A percentile compares a stretch with the other conserved stretches of the same genome.
Evolutionary conservation across 2,113 vertebrate species (phyloP).

Genomic region (Antigone vipio): DNA sequence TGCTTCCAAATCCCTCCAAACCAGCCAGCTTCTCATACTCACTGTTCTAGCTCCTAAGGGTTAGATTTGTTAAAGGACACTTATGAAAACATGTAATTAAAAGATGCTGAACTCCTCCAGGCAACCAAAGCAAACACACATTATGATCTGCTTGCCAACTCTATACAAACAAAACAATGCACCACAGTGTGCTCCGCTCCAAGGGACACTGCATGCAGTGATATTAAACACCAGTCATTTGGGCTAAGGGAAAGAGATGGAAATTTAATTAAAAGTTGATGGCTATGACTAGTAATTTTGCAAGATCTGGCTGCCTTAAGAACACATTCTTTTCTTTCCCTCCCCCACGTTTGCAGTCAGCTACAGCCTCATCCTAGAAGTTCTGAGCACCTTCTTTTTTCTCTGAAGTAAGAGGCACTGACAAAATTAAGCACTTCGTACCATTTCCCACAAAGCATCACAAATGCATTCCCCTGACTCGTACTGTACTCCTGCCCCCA

Average conservation of each 20-base stretch:
- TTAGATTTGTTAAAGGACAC: background rate
- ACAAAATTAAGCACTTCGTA: fast-evolving
- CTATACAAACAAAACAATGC: background rate
- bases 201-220: background rate
- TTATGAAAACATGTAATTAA: background rate
- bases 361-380: background rate
- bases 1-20: background rate
- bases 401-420: background rate
- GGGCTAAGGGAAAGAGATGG: background rate
- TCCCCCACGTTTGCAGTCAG: background rate
- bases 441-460: background rate
- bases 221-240: background rate
- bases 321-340: background rate
- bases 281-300: background rate
- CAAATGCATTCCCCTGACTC: background rate
- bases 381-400: background rate
- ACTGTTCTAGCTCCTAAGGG: background rate
- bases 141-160: background rate
- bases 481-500: background rate
- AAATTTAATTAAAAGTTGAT: background rate
- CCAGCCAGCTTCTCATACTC: background rate
- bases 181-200: background rate
- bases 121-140: background rate
- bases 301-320: background rate
- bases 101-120: background rate